A percentile compares a stretch with the other conserved stretches of the same genome.
phyloP scores from a whole-genome alignment of 2,888 invertebrate genomes.

The Rotaria magnacalcarata region DNA sequence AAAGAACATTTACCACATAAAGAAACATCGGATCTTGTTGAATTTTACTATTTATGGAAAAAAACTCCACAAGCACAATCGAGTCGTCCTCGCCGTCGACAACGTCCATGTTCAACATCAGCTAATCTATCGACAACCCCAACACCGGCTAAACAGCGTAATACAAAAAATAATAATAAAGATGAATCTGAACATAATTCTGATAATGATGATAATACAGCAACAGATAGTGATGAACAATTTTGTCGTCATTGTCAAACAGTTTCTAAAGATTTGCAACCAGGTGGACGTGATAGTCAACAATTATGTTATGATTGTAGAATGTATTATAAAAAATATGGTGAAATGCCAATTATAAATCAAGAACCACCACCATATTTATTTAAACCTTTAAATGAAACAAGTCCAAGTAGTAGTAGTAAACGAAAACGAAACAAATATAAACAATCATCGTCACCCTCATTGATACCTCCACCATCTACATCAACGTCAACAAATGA shows the following conservation, averaged over 20 bases:
- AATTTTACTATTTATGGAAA: conserved; percentile 99
- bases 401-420: background rate
- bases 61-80: conserved; percentile 95
- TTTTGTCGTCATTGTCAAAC: conserved; percentile 32
- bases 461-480: background rate
- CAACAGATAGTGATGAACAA: background rate
- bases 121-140: conserved; percentile 24
- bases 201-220: background rate
- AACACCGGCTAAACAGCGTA: background rate
- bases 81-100: conserved; percentile 82
- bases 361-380: conserved; percentile 58
- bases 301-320: conserved; percentile 74
- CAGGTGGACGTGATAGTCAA: conserved; percentile 69
- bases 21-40: conserved; percentile 85
- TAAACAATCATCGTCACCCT: conserved; percentile 33
- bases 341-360: conserved; percentile 60
- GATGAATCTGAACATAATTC: conserved; percentile 42
- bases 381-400: conserved; percentile 59
- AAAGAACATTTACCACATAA: conserved; percentile 92
- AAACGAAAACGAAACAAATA: conserved; percentile 20
- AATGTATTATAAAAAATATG: conserved; percentile 72
- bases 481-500: conserved; percentile 13
- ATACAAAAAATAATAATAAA: conserved; percentile 31
- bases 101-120: conserved; percentile 36
- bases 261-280: conserved; percentile 70